Evolutionary conservation across 1,140 invertebrate species (phyloP).

Genomic region (Drosophila mauritiana): DNA sequence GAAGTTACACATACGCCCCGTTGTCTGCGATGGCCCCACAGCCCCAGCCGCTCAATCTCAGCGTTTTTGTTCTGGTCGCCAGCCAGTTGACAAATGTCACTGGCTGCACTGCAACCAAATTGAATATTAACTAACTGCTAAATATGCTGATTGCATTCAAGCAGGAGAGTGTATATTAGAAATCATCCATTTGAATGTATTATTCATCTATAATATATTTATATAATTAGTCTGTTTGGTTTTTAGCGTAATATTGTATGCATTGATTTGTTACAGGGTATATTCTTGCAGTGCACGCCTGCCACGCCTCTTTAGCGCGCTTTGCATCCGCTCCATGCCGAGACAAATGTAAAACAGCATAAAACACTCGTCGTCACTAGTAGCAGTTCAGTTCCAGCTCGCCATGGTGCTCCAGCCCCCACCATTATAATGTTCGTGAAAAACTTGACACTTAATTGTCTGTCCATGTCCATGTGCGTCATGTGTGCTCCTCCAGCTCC

Average conservation of each 20-base stretch:
- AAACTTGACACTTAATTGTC: constrained; percentile 82
- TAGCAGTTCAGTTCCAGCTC: constrained; percentile 17
- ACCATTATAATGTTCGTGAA: constrained; percentile 67
- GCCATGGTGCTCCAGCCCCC: background rate
- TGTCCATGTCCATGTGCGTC: constrained; percentile 41
- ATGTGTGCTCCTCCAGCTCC: constrained; percentile 6
- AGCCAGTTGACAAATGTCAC: constrained; percentile 75
- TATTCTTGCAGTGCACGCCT: constrained; percentile 4
- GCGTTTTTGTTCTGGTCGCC: constrained; percentile 33
- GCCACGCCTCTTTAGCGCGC: constrained; percentile 2
- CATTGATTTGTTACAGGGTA: background rate
- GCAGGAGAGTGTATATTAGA: too few species aligned
- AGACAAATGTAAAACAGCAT: constrained; percentile 71
- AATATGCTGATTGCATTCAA: background rate
- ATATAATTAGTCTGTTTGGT: too few species aligned
- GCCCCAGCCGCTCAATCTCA: constrained; percentile 7
- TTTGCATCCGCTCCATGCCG: constrained; percentile 3
- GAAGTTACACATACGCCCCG: constrained; percentile 78
- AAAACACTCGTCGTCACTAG: constrained; percentile 69
- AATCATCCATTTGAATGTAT: too few species aligned
- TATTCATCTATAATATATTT: too few species aligned
- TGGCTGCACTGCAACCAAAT: constrained; percentile 5
- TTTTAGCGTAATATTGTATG: too few species aligned
- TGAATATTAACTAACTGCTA: background rate
- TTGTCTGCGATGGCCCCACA: constrained; percentile 30